Conservation (phyloP, 1,140 invertebrate species). For the Mactra quadrangularis region DNA sequence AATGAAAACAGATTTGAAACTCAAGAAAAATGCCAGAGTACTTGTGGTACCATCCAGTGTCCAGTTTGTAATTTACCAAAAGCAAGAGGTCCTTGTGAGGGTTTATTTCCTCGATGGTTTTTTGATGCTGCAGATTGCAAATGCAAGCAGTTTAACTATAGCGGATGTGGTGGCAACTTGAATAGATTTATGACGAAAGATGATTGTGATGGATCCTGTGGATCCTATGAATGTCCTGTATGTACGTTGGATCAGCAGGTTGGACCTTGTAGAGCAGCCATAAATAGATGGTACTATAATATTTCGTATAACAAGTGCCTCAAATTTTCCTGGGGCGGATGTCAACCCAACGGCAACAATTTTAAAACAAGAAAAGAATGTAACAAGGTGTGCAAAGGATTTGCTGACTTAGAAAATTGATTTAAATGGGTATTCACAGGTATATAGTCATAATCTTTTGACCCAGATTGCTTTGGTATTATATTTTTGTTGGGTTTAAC, state of each 20-base stretch:
- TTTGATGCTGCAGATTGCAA: constrained; percentile 79
- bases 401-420: too few relatives aligned
- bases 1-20: constrained; percentile 83
- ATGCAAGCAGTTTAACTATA: constrained; percentile 70
- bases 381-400: constrained; percentile 14
- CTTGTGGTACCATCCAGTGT: constrained; percentile 56
- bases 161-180: constrained; percentile 18
- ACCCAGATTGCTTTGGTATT: too few relatives aligned
- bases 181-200: constrained; percentile 33
- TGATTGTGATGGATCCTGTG: constrained; percentile 54
- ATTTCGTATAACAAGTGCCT: constrained; percentile 65
- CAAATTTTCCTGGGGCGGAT: constrained; percentile 82
- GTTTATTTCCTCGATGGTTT: constrained; percentile 75
- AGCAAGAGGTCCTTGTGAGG: constrained; percentile 75
- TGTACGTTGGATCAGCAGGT: constrained; percentile 76
- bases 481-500: too few relatives aligned
- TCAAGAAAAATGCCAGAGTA: constrained; percentile 65
- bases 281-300: constrained; percentile 87
- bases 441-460: too few relatives aligned
- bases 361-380: constrained; percentile 73
- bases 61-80: constrained; percentile 56
- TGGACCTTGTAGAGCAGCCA: constrained; percentile 86
- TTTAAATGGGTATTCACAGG: too few relatives aligned
- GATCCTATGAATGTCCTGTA: constrained; percentile 13
- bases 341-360: constrained; percentile 81